These are phyloP conservation scores for Rhinolophus ferrumequinum DNA, from an alignment of 2,113 vertebrate species.

Conservation along the genomic window DNA sequence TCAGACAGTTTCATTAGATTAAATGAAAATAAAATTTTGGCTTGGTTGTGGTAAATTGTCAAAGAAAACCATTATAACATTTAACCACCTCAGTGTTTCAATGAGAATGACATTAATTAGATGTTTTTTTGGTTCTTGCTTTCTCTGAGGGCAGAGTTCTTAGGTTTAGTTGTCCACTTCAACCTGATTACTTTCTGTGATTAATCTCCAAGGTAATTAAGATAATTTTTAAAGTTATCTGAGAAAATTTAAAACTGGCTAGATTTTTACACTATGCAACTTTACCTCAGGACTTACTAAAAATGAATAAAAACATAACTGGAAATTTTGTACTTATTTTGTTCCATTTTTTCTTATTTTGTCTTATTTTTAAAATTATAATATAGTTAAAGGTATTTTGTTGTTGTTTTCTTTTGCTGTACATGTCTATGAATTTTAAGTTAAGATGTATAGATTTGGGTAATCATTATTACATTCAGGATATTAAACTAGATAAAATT, in stretches of 20 bases:
- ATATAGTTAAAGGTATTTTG: neutral
- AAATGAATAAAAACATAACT: neutral
- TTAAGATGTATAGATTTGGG: neutral
- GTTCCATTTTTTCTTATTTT: neutral
- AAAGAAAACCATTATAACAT: conserved; percentile 2
- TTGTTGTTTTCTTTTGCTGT: neutral
- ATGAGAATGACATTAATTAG: conserved; percentile 38
- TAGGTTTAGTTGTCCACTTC: neutral
- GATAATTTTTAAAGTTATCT: neutral
- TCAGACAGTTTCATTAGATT: neutral
- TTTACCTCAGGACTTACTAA: neutral
- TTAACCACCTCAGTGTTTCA: conserved; percentile 44
- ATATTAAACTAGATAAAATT: neutral
- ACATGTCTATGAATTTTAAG: neutral
- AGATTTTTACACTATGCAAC: neutral
- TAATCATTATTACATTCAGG: neutral
- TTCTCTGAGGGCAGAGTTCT: conserved; percentile 16
- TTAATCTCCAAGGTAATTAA: conserved; percentile 44
- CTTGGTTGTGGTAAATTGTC: conserved; percentile 44
- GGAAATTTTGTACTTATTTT: neutral
- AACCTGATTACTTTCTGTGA: neutral
- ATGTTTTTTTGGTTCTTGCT: neutral
- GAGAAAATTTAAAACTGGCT: conserved; percentile 8
- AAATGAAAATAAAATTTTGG: conserved; percentile 4
- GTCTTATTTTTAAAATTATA: neutral